Conservation (phyloP, 1,140 invertebrate species). For the Pissodes strobi region DNA sequence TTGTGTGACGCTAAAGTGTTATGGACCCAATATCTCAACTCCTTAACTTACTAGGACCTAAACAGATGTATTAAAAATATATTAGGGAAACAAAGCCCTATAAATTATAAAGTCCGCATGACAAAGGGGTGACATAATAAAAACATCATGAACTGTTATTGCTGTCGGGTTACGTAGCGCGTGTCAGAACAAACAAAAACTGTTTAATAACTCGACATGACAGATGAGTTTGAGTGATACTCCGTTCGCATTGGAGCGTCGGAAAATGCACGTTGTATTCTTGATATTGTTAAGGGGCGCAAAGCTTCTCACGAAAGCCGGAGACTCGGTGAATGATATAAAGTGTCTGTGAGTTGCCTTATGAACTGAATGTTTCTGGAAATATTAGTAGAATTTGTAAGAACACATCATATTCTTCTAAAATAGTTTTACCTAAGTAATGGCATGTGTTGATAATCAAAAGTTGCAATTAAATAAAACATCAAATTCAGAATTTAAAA, state of each 20-base stretch:
- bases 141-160: constrained; percentile 27
- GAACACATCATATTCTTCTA: not conserved
- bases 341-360: not conserved
- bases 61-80: too few relatives aligned
- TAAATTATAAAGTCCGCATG: not conserved
- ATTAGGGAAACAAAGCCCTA: too few relatives aligned
- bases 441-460: too few relatives aligned
- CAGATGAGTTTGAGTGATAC: constrained; percentile 16
- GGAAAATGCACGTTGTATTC: not conserved
- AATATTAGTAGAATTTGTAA: too few relatives aligned
- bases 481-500: too few relatives aligned
- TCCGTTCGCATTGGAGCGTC: not conserved
- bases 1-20: too few relatives aligned
- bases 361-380: too few relatives aligned
- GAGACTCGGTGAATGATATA: too few relatives aligned
- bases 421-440: not conserved
- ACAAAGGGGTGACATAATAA: constrained; percentile 5
- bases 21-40: too few relatives aligned
- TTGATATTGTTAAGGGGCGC: constrained; percentile 3
- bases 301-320: too few relatives aligned
- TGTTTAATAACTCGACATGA: constrained; percentile 23
- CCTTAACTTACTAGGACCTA: too few relatives aligned
- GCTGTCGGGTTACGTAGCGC: constrained; percentile 45
- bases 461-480: too few relatives aligned
- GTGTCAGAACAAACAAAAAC: constrained; percentile 17